Base-by-base conservation (phyloP, 2,113 vertebrate genomes). In the Pygoscelis antarcticus region DNA sequence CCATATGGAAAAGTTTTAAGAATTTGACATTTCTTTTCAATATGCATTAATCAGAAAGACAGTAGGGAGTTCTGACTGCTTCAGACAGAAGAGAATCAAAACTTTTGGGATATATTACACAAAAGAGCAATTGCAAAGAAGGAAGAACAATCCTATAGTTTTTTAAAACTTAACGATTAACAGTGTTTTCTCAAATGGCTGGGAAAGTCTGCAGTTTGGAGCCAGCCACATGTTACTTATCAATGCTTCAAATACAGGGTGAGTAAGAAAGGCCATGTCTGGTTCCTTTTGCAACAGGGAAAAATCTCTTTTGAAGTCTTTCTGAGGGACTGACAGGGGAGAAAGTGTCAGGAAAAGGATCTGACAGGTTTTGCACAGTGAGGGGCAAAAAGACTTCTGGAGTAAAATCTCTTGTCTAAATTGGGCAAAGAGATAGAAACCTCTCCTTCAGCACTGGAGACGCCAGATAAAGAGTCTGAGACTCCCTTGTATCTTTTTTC, bases 171-270 rank as follows among this genome's bases (percentile, higher is more conserved):
- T 47, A 42, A 83, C 10, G 22, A 42, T 75, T 80, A 90, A 77
- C 82, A 44, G 26, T 47, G 78, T 91, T 96, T 96, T 89, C 74
- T 91, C 62, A 91, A 95, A 93, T 29, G 71, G 60, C 87, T 96
- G 93, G 75, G 79, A 93, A 96, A 91, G 83, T 65, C 86, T 93
- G 93, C 66, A 87, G 75, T 90, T 96, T 93, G 68, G 84, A 96
- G 91, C 46, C 95, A 95, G 96, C 89, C 96, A 95, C 94, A 93
- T 95, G 95, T 96, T 97, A 96, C 91, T 97, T 97, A 97, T 97
- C 97, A 97, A 86, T 90, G 91, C 79, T 97, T 91, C 95, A 93
- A 76, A 90, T 95, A 18, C 52, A 96, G 92, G 85, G 91, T 76
- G 80, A 97, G 46, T 72, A 93, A 75, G 87, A 93, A 90, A 96